A percentile compares a stretch with the other conserved stretches of the same genome.
Conservation (phyloP, 2,113 vertebrate genomes). For the Phoxinus phoxinus region DNA sequence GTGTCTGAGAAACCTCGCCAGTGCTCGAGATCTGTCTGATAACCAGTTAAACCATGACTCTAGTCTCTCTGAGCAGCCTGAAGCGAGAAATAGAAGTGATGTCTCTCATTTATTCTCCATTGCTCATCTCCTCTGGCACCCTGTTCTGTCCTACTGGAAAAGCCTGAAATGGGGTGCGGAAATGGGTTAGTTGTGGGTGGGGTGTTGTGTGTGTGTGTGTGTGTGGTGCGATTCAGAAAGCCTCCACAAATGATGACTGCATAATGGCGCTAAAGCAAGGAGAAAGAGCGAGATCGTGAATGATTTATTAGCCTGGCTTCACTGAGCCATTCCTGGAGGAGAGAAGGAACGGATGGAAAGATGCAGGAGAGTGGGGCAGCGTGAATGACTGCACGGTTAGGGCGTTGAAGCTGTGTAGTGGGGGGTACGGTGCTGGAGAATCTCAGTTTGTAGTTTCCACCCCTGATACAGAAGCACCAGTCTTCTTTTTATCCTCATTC, state of each 20-base stretch:
- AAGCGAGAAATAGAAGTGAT: slow-evolving; percentile 15
- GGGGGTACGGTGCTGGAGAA: slow-evolving; percentile 11
- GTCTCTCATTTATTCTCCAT: slow-evolving; percentile 15
- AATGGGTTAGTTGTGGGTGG: slow-evolving; percentile 23
- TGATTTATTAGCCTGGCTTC: slow-evolving; percentile 80
- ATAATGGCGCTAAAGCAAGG: slow-evolving; percentile 33
- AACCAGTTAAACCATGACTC: slow-evolving; percentile 16
- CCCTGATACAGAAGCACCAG: slow-evolving; percentile 35
- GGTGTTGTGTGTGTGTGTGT: slow-evolving; percentile 29
- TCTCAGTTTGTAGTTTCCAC: slow-evolving; percentile 40
- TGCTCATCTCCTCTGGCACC: not conserved
- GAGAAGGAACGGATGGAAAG: slow-evolving; percentile 61
- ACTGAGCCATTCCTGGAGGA: slow-evolving; percentile 71
- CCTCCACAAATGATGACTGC: slow-evolving; percentile 10
- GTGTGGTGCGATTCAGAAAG: not conserved
- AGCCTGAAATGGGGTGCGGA: slow-evolving; percentile 16
- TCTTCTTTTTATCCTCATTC: not conserved
- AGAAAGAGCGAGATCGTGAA: slow-evolving; percentile 68
- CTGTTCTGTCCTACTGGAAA: slow-evolving; percentile 19
- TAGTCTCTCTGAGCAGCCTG: not conserved
- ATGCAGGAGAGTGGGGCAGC: slow-evolving; percentile 49
- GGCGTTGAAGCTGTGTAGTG: slow-evolving; percentile 6
- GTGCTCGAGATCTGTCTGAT: slow-evolving; percentile 27
- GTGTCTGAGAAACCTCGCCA: slow-evolving; percentile 20
- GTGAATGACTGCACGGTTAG: slow-evolving; percentile 9